phyloP scores from a whole-genome alignment of 2,113 vertebrate genomes.

The Heterotis niloticus region DNA sequence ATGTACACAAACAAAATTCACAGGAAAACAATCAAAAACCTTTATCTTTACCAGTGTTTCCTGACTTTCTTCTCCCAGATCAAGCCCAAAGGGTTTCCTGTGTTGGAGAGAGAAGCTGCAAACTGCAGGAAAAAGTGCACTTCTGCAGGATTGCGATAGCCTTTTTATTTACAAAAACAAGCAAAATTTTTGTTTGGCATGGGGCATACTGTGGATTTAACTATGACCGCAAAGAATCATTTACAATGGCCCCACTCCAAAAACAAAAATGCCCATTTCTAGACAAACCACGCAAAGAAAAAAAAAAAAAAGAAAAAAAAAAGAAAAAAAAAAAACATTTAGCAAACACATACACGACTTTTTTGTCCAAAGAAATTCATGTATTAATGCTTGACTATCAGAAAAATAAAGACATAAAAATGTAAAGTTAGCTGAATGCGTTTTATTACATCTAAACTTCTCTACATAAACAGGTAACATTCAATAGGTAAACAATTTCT shows the following conservation, averaged over 20 bases:
- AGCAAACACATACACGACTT: slow-evolving; percentile 1
- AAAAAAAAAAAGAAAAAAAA: slow-evolving; percentile 3
- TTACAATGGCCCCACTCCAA: slow-evolving; percentile 1
- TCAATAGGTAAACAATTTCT: slow-evolving; percentile 96
- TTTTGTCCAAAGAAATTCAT: background rate
- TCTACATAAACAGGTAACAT: slow-evolving; percentile 99
- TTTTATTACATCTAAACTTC: slow-evolving; percentile 99
- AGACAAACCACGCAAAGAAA: slow-evolving; percentile 2
- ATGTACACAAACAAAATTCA: background rate
- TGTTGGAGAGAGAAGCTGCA: background rate
- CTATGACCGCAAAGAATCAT: background rate
- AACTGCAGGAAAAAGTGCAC: slow-evolving; percentile 6
- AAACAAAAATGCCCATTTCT: slow-evolving; percentile 9
- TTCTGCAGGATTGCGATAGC: background rate
- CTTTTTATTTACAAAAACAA: slow-evolving; percentile 20
- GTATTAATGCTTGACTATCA: background rate
- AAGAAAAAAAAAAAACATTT: slow-evolving; percentile 1
- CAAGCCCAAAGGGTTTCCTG: background rate
- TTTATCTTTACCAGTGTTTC: background rate
- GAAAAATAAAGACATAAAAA: slow-evolving; percentile 29
- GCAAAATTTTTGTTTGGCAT: slow-evolving; percentile 19
- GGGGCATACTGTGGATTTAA: slow-evolving; percentile 1
- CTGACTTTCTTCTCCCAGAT: background rate
- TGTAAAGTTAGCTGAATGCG: slow-evolving; percentile 73
- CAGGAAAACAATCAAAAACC: background rate